phyloP scores from a whole-genome alignment of 1,140 invertebrate genomes.

The Caerostris extrusa region DNA sequence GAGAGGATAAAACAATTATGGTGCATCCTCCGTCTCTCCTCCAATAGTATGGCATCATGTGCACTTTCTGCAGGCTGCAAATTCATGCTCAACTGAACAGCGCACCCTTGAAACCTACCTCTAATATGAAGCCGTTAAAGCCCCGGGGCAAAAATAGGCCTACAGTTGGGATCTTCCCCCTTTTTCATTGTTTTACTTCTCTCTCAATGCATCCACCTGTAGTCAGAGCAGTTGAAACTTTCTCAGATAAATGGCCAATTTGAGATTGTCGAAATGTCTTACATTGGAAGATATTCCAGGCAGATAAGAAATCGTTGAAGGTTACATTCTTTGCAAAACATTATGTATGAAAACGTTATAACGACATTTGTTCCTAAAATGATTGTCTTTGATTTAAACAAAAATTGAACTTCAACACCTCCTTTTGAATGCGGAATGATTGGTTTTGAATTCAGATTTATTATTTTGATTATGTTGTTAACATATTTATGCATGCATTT shows the following conservation, averaged over 20 bases:
- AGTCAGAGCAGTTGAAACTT: neutral
- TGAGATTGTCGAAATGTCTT: neutral
- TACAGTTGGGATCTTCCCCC: neutral
- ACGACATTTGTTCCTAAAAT: neutral
- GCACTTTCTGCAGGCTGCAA: neutral
- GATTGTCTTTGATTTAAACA: neutral
- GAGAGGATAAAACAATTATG: neutral
- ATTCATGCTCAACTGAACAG: neutral
- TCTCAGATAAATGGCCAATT: neutral
- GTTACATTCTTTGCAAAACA: constrained; percentile 6
- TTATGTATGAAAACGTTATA: neutral
- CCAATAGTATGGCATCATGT: neutral
- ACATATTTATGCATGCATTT: neutral
- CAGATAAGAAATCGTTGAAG: neutral
- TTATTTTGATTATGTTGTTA: neutral
- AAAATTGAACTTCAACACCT: neutral
- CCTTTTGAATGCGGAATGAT: neutral
- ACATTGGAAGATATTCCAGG: neutral
- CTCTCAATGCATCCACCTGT: neutral
- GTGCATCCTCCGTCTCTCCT: neutral
- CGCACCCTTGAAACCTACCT: constrained; percentile 12
- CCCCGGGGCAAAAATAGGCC: neutral
- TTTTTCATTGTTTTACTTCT: neutral
- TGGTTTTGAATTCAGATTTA: neutral
- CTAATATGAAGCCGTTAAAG: neutral